These are phyloP conservation scores for Oreonectes daqikongensis DNA, from an alignment of 2,797 vertebrate species.

Conservation along the genomic window DNA sequence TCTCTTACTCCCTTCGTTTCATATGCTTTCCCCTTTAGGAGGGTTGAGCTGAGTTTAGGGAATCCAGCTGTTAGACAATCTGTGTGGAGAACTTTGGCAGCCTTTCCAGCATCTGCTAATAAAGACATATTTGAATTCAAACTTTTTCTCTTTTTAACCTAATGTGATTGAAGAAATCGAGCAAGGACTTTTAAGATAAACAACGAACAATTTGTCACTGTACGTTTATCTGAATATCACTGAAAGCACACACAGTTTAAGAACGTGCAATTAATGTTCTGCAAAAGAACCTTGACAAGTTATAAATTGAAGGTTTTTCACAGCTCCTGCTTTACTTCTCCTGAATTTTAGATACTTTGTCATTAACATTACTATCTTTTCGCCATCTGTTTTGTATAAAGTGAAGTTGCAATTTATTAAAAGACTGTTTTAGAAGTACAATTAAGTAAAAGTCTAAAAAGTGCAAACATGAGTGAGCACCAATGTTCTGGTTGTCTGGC, in stretches of 20 bases:
- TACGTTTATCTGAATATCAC: not conserved
- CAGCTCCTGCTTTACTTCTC: not conserved
- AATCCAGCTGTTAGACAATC: constrained; percentile 19
- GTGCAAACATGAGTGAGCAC: no score
- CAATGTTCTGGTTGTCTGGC: no score
- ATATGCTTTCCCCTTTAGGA: not conserved
- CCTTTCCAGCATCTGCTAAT: constrained; percentile 28
- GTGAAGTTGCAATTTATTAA: not conserved
- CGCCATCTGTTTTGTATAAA: not conserved
- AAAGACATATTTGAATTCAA: not conserved
- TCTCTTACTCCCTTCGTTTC: not conserved
- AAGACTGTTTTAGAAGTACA: no score
- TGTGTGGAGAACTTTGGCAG: constrained; percentile 26
- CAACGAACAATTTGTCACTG: not conserved
- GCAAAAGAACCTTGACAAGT: not conserved
- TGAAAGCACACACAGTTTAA: not conserved
- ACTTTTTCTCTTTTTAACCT: not conserved
- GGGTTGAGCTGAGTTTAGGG: not conserved
- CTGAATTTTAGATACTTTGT: not conserved
- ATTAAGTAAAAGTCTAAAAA: no score
- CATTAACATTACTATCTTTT: not conserved
- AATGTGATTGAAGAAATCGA: not conserved
- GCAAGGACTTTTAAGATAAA: not conserved
- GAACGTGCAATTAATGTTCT: not conserved
- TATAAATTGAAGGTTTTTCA: not conserved